These are phyloP conservation scores for Dyspetes luteomarginatus DNA, from an alignment of 2,888 invertebrate genomes.

Conservation along the genomic window DNA sequence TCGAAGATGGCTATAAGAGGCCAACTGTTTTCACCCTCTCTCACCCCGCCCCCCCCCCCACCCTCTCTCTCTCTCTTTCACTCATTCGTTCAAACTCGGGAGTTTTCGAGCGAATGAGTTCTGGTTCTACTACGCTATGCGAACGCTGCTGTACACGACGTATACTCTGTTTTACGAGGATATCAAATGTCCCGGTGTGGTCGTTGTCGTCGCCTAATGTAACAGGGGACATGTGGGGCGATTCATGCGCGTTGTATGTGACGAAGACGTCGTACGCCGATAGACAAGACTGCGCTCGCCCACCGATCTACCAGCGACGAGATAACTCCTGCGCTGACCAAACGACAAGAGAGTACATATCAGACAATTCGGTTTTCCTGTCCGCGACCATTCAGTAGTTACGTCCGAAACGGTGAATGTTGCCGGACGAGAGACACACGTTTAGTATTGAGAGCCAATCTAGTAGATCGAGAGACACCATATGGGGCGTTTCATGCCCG, in stretches of 20 bases:
- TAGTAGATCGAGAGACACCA: not conserved
- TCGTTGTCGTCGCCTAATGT: conserved; percentile 42
- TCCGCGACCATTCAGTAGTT: conserved; percentile 45
- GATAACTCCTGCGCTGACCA: not conserved
- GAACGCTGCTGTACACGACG: not conserved
- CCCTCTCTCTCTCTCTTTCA: conserved; percentile 9
- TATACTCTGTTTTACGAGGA: conserved; percentile 58
- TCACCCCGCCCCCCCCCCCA: not conserved
- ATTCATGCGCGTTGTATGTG: not conserved
- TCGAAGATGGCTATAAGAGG: conserved; percentile 31
- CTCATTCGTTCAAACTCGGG: too few relatives aligned
- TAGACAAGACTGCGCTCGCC: not conserved
- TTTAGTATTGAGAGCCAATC: not conserved
- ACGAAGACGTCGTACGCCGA: conserved; percentile 1
- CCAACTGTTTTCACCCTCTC: conserved; percentile 1
- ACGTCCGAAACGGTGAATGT: conserved; percentile 14
- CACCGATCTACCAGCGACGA: conserved; percentile 30
- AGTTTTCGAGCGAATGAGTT: too few relatives aligned
- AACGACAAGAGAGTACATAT: conserved; percentile 6
- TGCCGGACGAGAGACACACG: conserved; percentile 5
- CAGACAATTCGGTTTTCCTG: conserved; percentile 36
- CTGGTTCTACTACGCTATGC: conserved; percentile 21
- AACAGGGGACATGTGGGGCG: conserved; percentile 1
- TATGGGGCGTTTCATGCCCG: not conserved
- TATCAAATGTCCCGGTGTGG: conserved; percentile 54